A percentile compares a stretch with the other conserved stretches of the same genome.
Conservation (phyloP, 2,888 invertebrate genomes). For the Plagodis dolabraria region DNA sequence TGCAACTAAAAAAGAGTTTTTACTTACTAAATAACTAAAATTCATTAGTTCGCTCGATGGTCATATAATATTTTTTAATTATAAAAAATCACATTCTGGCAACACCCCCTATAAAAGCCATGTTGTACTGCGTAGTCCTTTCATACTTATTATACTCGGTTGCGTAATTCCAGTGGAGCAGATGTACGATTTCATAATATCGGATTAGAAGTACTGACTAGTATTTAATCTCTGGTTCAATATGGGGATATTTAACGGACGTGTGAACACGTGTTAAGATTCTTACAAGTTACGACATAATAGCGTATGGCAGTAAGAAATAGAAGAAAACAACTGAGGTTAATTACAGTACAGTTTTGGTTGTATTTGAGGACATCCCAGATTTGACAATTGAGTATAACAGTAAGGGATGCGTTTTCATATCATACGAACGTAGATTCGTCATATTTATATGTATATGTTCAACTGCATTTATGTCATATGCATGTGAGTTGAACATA, state of each 20-base stretch:
- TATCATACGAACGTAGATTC: too few relatives aligned
- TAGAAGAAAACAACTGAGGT: not conserved
- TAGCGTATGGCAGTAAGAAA: constrained; percentile 6
- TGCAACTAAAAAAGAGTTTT: too few relatives aligned
- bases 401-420: too few relatives aligned
- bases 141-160: constrained; percentile 20
- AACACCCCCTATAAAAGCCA: not conserved
- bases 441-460: too few relatives aligned
- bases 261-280: constrained; percentile 50
- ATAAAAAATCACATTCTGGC: too few relatives aligned
- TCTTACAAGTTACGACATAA: constrained; percentile 35
- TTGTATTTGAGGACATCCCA: too few relatives aligned
- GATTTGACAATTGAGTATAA: too few relatives aligned
- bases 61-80: too few relatives aligned
- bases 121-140: constrained; percentile 2
- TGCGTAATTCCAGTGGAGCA: constrained; percentile 53
- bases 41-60: too few relatives aligned
- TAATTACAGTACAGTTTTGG: not conserved
- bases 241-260: constrained; percentile 34
- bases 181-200: constrained; percentile 67
- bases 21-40: too few relatives aligned
- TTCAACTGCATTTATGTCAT: too few relatives aligned
- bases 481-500: too few relatives aligned
- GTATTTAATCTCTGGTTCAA: constrained; percentile 23
- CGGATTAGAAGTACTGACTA: constrained; percentile 44